phyloP scores from a whole-genome alignment of 2,797 vertebrate species.

The Poeciliopsis infans region DNA sequence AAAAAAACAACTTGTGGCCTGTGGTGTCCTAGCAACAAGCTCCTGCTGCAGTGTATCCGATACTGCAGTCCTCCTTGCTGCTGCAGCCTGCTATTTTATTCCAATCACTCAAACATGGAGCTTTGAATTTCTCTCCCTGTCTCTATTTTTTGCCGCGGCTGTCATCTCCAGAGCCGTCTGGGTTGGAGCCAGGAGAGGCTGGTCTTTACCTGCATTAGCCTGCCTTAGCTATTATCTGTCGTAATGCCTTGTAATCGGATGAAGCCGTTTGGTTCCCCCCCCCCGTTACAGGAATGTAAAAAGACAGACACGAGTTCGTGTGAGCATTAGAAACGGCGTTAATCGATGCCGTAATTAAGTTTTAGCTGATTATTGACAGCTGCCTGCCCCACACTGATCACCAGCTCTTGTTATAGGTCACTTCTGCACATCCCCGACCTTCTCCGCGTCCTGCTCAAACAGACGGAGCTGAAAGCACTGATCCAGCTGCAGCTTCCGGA shows the following conservation, averaged over 20 bases:
- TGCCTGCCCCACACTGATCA: slow-evolving; percentile 42
- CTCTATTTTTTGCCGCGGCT: slow-evolving; percentile 46
- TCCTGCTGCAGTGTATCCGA: slow-evolving; percentile 74
- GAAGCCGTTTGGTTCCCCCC: neutral
- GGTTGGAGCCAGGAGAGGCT: slow-evolving; percentile 24
- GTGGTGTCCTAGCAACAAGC: slow-evolving; percentile 86
- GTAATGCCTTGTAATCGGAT: neutral
- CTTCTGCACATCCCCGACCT: slow-evolving; percentile 74
- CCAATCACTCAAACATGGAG: slow-evolving; percentile 57
- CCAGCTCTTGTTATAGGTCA: slow-evolving; percentile 57
- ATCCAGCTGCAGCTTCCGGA: slow-evolving; percentile 95
- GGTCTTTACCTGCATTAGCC: slow-evolving; percentile 21
- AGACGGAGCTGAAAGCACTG: slow-evolving; percentile 98
- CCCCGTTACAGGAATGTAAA: neutral
- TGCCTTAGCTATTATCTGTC: slow-evolving; percentile 20
- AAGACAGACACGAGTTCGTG: slow-evolving; percentile 4
- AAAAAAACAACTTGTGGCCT: slow-evolving; percentile 67
- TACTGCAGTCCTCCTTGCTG: slow-evolving; percentile 63
- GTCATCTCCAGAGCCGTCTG: slow-evolving; percentile 44
- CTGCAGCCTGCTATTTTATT: slow-evolving; percentile 73
- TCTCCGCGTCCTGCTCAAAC: slow-evolving; percentile 98
- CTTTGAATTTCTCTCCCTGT: slow-evolving; percentile 49
- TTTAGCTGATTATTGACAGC: slow-evolving; percentile 43
- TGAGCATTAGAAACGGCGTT: slow-evolving; percentile 2
- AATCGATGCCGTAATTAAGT: slow-evolving; percentile 60